These are phyloP conservation scores for Nomada goodeniana DNA, from an alignment of 2,888 invertebrate genomes.

Conservation along the genomic window DNA sequence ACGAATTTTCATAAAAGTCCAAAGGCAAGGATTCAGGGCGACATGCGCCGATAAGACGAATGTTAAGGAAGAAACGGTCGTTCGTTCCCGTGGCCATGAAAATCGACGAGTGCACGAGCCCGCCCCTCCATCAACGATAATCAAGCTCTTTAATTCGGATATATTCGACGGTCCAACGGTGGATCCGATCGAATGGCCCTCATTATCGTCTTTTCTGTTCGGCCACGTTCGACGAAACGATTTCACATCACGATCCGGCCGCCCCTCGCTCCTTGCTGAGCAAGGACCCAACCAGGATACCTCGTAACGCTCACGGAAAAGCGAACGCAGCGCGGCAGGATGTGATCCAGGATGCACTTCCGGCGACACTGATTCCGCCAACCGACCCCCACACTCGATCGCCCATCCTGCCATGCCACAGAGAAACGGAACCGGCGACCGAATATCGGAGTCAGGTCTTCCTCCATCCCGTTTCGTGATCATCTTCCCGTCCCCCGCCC, in stretches of 20 bases:
- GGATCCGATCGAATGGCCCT: constrained; percentile 44
- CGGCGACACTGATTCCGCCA: constrained; percentile 67
- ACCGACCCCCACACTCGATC: constrained; percentile 37
- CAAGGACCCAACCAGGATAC: constrained; percentile 63
- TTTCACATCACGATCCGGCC: constrained; percentile 69
- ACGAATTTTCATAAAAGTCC: neutral
- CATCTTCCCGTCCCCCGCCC: constrained; percentile 36
- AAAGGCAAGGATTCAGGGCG: too few relatives aligned
- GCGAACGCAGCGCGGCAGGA: constrained; percentile 70
- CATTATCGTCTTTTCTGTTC: constrained; percentile 48
- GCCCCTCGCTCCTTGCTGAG: constrained; percentile 56
- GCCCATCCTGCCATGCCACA: constrained; percentile 33
- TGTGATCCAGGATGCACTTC: constrained; percentile 72
- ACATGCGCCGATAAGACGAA: neutral
- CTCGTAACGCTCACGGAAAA: constrained; percentile 66
- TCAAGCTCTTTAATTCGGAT: constrained; percentile 42
- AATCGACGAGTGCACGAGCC: constrained; percentile 1
- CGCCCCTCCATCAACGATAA: constrained; percentile 8
- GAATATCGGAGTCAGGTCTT: constrained; percentile 66
- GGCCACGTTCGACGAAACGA: constrained; percentile 57
- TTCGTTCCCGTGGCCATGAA: neutral
- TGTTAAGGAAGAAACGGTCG: neutral
- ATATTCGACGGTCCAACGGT: constrained; percentile 17
- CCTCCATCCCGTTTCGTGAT: constrained; percentile 43
- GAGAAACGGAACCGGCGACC: constrained; percentile 65